These are phyloP conservation scores for Leptocoma aspasia DNA, from an alignment of 2,113 vertebrate genomes.

Conservation along the genomic window DNA sequence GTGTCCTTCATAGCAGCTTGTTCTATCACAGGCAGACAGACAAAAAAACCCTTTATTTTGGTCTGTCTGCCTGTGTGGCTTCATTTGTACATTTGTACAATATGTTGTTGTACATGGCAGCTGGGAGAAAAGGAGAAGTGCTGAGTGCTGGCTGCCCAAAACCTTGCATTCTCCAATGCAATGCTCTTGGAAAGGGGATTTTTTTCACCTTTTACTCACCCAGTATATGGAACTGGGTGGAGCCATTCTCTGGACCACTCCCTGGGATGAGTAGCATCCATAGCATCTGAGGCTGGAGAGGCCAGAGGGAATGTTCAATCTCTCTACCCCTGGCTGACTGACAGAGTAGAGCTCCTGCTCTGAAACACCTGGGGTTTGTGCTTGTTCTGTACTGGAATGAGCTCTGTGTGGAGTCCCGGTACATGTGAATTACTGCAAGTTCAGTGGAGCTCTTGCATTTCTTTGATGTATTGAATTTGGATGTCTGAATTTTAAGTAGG, in stretches of 20 bases:
- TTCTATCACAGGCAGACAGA: background rate
- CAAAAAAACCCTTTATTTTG: background rate
- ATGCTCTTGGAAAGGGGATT: background rate
- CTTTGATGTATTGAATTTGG: background rate
- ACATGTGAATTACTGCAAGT: background rate
- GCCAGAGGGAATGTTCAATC: background rate
- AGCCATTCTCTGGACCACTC: background rate
- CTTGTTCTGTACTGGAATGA: background rate
- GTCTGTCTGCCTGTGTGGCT: background rate
- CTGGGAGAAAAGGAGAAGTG: background rate
- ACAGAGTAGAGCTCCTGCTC: background rate
- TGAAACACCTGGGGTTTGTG: background rate
- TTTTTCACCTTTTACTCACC: background rate
- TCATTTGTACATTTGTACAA: too few relatives aligned
- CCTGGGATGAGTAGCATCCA: background rate
- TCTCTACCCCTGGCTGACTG: background rate
- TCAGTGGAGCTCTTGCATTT: background rate
- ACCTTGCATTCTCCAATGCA: accelerated
- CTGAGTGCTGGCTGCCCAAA: background rate
- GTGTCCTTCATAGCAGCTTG: background rate
- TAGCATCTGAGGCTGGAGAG: background rate
- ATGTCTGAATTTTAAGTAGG: conserved; percentile 37
- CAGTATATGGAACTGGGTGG: accelerated
- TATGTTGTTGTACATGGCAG: too few relatives aligned
- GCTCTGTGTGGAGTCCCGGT: background rate